A percentile compares a stretch with the other conserved stretches of the same genome.
Evolutionary conservation across 2,888 invertebrate genomes (phyloP).

Genomic region (Molanna angustata): DNA sequence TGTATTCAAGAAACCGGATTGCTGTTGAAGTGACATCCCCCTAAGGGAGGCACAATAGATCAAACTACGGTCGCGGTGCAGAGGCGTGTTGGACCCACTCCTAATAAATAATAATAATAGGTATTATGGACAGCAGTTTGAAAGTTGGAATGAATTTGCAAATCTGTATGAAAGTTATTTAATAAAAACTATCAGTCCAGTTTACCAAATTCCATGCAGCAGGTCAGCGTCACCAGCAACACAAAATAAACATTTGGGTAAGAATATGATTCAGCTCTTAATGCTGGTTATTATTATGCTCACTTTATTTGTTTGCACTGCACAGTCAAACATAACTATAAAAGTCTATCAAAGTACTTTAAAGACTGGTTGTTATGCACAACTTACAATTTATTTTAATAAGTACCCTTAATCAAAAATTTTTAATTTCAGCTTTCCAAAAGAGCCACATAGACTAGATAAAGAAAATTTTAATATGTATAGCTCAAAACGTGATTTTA

Average conservation of each 20-base stretch:
- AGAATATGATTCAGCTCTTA: background rate
- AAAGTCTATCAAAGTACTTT: background rate
- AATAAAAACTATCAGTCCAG: background rate
- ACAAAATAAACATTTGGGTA: background rate
- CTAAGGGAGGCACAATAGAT: no score
- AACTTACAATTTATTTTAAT: background rate
- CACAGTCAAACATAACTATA: background rate
- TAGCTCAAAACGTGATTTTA: background rate
- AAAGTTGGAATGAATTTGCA: background rate
- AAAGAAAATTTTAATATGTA: background rate
- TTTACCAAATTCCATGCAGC: background rate
- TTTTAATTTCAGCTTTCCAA: background rate
- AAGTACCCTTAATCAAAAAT: background rate
- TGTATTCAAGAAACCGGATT: no score
- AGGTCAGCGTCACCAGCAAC: no score
- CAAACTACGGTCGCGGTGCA: no score
- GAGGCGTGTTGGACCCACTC: no score
- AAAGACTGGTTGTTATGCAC: background rate
- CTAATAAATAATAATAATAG: no score
- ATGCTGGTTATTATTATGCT: constrained; percentile 1
- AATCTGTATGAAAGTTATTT: background rate
- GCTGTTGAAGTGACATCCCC: no score
- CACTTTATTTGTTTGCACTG: background rate
- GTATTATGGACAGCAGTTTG: background rate
- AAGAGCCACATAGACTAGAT: background rate